Percentiles rank a stretch among this genome's conserved stretches.
These are phyloP conservation scores for Tolmerus cingulatus DNA, from an alignment of 2,888 invertebrate genomes.

Conservation along the genomic window DNA sequence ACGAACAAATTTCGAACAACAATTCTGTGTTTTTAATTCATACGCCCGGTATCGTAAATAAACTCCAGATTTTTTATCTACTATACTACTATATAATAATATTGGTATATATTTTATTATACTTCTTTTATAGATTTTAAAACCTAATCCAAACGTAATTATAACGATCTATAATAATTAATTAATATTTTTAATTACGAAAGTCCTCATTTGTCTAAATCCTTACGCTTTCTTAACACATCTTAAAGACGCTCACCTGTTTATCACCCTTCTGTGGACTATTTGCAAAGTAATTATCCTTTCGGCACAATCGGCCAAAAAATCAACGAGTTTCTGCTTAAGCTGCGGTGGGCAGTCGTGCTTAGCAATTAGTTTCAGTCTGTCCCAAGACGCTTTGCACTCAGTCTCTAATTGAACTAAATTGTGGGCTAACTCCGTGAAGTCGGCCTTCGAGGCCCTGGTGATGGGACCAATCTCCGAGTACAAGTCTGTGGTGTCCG, in stretches of 20 bases:
- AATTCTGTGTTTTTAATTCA: too few relatives aligned
- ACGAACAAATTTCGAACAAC: too few relatives aligned
- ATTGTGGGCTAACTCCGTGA: slow-evolving; percentile 87
- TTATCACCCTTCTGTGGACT: slow-evolving; percentile 90
- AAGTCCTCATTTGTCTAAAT: not conserved
- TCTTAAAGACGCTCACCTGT: slow-evolving; percentile 68
- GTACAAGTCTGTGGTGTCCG: slow-evolving; percentile 95
- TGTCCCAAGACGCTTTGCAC: slow-evolving; percentile 97
- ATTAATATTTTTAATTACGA: not conserved
- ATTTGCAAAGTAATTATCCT: slow-evolving; percentile 93
- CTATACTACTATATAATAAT: too few relatives aligned
- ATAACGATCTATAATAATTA: not conserved
- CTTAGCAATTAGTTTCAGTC: slow-evolving; percentile 92
- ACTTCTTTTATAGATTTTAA: too few relatives aligned
- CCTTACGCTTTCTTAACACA: not conserved
- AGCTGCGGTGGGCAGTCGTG: slow-evolving; percentile 90
- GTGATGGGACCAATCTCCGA: slow-evolving; percentile 95
- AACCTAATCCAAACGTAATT: too few relatives aligned
- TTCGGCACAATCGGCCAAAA: slow-evolving; percentile 95
- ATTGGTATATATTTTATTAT: too few relatives aligned
- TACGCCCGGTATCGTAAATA: too few relatives aligned
- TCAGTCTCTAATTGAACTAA: slow-evolving; percentile 90
- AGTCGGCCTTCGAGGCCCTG: slow-evolving; percentile 93
- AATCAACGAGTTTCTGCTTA: slow-evolving; percentile 94
- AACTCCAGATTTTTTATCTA: too few relatives aligned